Conservation (phyloP, 37 sponge, comb jelly and placozoan species). For the Beroe forskalii region DNA sequence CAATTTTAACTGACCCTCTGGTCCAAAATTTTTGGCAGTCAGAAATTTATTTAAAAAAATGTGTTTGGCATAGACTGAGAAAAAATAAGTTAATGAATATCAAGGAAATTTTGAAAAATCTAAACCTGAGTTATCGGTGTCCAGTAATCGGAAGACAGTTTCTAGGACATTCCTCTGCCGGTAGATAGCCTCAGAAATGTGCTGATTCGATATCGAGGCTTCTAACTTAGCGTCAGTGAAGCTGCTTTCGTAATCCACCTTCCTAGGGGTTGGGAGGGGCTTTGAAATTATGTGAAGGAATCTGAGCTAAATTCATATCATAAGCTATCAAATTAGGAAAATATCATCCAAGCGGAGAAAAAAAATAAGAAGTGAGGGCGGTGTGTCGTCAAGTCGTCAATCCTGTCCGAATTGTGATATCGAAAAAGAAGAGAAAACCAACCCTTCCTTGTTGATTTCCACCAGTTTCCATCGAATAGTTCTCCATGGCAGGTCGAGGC, state of each 20-base stretch:
- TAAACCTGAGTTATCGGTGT: constrained; percentile 66
- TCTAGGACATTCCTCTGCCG: constrained; percentile 47
- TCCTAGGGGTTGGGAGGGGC: no score
- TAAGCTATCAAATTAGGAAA: neutral
- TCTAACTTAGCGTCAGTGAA: constrained; percentile 22
- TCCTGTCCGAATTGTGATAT: no score
- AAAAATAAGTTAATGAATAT: no score
- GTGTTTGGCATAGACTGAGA: no score
- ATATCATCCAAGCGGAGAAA: no score
- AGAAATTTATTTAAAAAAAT: no score
- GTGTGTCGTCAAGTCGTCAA: no score
- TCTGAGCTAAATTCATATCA: neutral
- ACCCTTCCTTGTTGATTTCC: constrained; percentile 19
- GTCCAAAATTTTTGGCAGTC: no score
- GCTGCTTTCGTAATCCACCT: constrained; percentile 20
- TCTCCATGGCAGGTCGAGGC: constrained; percentile 64
- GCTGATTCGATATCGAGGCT: neutral
- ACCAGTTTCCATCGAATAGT: constrained; percentile 31
- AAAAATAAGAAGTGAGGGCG: no score
- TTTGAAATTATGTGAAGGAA: neutral
- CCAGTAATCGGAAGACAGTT: constrained; percentile 54
- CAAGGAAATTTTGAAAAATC: no score
- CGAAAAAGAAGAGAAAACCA: no score
- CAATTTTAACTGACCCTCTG: no score
- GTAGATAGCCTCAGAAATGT: constrained; percentile 46